phyloP scores from a whole-genome alignment of 2,797 vertebrate genomes.

The Morelia viridis region DNA sequence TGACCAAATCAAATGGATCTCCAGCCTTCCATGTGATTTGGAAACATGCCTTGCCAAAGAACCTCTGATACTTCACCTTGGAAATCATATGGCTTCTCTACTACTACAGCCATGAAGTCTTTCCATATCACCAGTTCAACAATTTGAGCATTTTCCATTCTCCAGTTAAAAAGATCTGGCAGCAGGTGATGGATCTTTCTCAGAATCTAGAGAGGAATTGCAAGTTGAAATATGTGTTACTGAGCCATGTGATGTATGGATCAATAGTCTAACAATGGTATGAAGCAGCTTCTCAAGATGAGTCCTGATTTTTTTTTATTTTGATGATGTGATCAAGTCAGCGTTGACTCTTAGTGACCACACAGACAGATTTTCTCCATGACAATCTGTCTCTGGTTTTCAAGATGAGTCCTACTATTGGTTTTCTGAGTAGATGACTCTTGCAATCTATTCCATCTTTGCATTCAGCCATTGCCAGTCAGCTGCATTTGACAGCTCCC shows the following conservation, averaged over 20 bases:
- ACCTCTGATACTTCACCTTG: background rate
- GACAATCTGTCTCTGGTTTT: no score
- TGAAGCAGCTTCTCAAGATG: background rate
- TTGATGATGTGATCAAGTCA: no score
- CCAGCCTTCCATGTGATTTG: background rate
- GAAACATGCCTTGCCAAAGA: background rate
- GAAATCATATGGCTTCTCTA: background rate
- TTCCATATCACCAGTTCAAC: no score
- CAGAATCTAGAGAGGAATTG: background rate
- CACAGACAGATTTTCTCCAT: no score
- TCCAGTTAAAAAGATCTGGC: background rate
- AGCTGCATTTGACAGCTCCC: no score
- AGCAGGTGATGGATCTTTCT: background rate
- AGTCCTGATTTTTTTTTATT: background rate
- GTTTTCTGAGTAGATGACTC: background rate
- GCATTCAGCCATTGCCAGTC: background rate
- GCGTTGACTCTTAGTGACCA: no score
- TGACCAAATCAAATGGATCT: background rate
- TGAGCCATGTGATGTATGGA: background rate
- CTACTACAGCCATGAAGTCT: background rate
- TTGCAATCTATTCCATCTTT: background rate
- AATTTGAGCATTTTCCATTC: no score
- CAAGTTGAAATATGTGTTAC: background rate
- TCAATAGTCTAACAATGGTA: background rate
- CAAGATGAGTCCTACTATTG: no score